A percentile compares a stretch with the other conserved stretches of the same genome.
Conservation (phyloP, 2,113 vertebrate species). For the Taurulus bubalis region DNA sequence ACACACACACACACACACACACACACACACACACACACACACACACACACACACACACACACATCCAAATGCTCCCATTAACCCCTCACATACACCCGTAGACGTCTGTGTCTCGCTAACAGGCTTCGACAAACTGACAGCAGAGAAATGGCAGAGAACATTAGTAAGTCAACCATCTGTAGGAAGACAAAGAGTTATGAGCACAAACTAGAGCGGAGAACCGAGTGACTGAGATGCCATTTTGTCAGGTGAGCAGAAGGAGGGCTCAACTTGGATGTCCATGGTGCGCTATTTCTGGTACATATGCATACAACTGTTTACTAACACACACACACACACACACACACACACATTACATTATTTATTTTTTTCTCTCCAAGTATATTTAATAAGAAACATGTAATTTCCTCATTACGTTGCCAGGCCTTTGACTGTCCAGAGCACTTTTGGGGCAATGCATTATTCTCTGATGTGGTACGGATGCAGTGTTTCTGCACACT, state of each 20-base stretch:
- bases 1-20: not conserved
- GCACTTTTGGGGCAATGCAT: not conserved
- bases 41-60: not conserved
- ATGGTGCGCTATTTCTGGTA: not conserved
- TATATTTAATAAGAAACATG: not conserved
- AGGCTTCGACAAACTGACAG: conserved; percentile 29
- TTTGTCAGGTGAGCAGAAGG: not conserved
- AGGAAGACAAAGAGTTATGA: not conserved
- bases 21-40: not conserved
- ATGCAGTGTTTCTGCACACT: not conserved
- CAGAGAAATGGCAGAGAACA: not conserved
- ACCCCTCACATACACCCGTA: conserved; percentile 21
- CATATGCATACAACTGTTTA: not conserved
- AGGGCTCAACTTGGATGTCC: not conserved
- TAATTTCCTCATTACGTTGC: not conserved
- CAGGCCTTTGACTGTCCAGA: not conserved
- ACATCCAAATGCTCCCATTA: conserved; percentile 11
- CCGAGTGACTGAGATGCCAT: too few species aligned
- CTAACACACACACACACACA: not conserved
- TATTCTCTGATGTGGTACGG: not conserved
- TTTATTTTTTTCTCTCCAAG: not conserved
- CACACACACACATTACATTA: not conserved
- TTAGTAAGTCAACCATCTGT: not conserved
- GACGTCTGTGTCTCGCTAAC: conserved; percentile 32
- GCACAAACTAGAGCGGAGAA: conserved; percentile 8